A percentile compares a stretch with the other conserved stretches of the same genome.
Evolutionary conservation across 2,113 vertebrate species (phyloP).

Genomic region (Bostrychus sinensis): DNA sequence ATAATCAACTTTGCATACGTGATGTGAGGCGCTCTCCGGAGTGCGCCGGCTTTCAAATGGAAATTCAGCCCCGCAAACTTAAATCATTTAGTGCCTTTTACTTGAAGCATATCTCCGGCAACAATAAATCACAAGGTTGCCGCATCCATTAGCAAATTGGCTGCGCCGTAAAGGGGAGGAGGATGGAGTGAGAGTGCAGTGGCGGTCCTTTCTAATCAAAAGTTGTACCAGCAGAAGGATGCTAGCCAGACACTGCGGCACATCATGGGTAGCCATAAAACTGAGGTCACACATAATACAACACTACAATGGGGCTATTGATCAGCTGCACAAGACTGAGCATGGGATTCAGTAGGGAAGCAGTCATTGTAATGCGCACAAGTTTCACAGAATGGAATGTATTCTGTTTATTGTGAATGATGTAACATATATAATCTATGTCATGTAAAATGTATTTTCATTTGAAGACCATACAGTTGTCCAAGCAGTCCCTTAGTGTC

Average conservation of each 20-base stretch:
- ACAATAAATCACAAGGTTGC: constrained; percentile 79
- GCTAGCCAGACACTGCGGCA: constrained; percentile 64
- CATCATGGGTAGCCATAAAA: constrained; percentile 52
- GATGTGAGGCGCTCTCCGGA: constrained; percentile 65
- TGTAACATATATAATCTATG: too few species aligned
- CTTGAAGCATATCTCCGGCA: constrained; percentile 72
- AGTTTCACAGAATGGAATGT: not conserved
- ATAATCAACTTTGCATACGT: constrained; percentile 78
- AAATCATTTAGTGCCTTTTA: constrained; percentile 75
- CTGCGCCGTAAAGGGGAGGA: constrained; percentile 63
- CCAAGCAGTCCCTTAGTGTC: too few species aligned
- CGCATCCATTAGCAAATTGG: constrained; percentile 81
- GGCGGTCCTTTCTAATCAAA: constrained; percentile 65
- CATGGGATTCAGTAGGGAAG: constrained; percentile 30
- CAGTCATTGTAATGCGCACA: too few species aligned
- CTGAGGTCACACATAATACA: constrained; percentile 33
- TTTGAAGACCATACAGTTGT: too few species aligned
- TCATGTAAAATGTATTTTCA: too few species aligned
- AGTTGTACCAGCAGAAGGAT: constrained; percentile 54
- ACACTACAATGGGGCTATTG: constrained; percentile 59
- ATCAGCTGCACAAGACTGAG: constrained; percentile 51
- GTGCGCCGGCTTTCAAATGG: constrained; percentile 73
- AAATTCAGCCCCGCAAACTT: constrained; percentile 70
- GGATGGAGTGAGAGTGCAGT: constrained; percentile 44
- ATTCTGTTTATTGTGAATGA: not conserved